Conservation (phyloP, 2,113 vertebrate species). For the Cottus gobio region DNA sequence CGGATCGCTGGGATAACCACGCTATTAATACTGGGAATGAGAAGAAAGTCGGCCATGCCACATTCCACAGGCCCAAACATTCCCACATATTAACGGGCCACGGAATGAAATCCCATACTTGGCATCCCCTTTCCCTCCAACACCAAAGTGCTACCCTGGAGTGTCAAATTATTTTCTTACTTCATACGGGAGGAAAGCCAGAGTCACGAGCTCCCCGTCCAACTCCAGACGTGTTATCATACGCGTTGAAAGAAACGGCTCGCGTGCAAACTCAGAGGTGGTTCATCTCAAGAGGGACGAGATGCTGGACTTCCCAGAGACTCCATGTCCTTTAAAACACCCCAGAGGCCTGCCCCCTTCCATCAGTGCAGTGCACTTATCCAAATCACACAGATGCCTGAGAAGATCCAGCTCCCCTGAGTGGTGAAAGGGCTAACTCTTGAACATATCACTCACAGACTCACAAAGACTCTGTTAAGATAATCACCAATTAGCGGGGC, state of each 20-base stretch:
- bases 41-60: slow-evolving; percentile 62
- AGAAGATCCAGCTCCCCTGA: slow-evolving; percentile 13
- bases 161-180: slow-evolving; percentile 62
- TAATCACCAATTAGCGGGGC: background rate
- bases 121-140: slow-evolving; percentile 54
- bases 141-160: slow-evolving; percentile 42
- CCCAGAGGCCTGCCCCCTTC: background rate
- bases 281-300: slow-evolving; percentile 33
- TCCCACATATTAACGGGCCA: slow-evolving; percentile 72
- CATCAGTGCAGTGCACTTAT: background rate
- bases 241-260: slow-evolving; percentile 14
- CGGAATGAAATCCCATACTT: slow-evolving; percentile 71
- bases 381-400: slow-evolving; percentile 18
- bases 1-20: slow-evolving; percentile 52
- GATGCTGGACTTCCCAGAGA: slow-evolving; percentile 43
- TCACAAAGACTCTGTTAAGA: background rate
- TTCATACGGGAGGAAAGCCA: slow-evolving; percentile 54
- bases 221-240: slow-evolving; percentile 61
- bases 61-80: slow-evolving; percentile 67
- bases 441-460: slow-evolving; percentile 23
- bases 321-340: slow-evolving; percentile 18
- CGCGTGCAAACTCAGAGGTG: slow-evolving; percentile 10
- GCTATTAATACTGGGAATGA: slow-evolving; percentile 74
- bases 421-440: slow-evolving; percentile 9
- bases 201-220: slow-evolving; percentile 51